Conservation (phyloP, 1,140 invertebrate species). For the Drosophila varians region DNA sequence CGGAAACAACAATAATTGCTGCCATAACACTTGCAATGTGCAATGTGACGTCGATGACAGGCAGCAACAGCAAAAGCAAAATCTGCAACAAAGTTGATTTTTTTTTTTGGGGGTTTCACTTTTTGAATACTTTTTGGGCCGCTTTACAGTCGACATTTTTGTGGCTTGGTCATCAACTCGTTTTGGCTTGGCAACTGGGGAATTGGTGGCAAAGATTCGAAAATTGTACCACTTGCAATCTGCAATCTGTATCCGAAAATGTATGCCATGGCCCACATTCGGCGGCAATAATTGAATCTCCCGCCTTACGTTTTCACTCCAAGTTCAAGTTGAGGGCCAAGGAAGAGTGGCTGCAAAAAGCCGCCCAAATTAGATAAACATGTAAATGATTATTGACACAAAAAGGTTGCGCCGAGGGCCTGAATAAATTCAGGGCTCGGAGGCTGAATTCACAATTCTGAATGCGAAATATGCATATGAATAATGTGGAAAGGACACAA, state of each 20-base stretch:
- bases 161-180: slow-evolving; percentile 72
- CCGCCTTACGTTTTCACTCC: slow-evolving; percentile 29
- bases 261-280: slow-evolving; percentile 45
- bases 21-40: slow-evolving; percentile 67
- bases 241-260: slow-evolving; percentile 11
- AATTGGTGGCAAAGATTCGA: slow-evolving; percentile 17
- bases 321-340: slow-evolving; percentile 43
- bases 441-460: slow-evolving; percentile 38
- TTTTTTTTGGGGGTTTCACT: slow-evolving; percentile 15
- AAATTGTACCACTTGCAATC: slow-evolving; percentile 14
- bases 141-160: slow-evolving; percentile 63
- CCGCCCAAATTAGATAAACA: slow-evolving; percentile 73
- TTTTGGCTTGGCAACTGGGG: slow-evolving; percentile 32
- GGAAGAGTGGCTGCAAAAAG: slow-evolving; percentile 30
- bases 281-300: slow-evolving; percentile 37
- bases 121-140: slow-evolving; percentile 43
- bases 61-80: slow-evolving; percentile 1
- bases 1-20: slow-evolving; percentile 76
- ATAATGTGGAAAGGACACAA: slow-evolving; percentile 76
- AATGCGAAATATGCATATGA: slow-evolving; percentile 74
- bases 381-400: slow-evolving; percentile 74
- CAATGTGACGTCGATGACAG: slow-evolving; percentile 55
- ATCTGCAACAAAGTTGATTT: slow-evolving; percentile 53
- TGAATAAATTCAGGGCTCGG: slow-evolving; percentile 65
- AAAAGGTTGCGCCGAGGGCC: slow-evolving; percentile 41